These are phyloP conservation scores for Leptopilina myrica DNA, from an alignment of 2,888 invertebrate species.

Conservation along the genomic window DNA sequence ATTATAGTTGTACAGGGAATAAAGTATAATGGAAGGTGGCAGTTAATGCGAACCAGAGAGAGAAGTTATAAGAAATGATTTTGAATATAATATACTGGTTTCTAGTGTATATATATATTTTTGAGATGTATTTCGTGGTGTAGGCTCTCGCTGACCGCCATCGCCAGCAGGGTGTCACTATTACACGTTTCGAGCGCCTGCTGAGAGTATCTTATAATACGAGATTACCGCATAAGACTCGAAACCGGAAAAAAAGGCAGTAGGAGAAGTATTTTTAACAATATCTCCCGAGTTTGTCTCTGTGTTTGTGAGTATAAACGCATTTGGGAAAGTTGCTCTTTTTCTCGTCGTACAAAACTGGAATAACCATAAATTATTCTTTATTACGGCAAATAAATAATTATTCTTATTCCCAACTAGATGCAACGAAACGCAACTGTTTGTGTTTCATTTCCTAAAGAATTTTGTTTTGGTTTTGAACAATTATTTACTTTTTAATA, in stretches of 20 bases:
- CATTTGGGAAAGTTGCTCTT: conserved; percentile 28
- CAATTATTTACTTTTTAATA: too few species aligned
- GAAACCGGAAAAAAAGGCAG: not conserved
- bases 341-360: not conserved
- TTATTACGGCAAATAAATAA: not conserved
- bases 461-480: too few species aligned
- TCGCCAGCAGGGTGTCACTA: conserved; percentile 38
- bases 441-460: too few species aligned
- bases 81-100: conserved; percentile 19
- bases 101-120: not conserved
- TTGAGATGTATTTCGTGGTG: conserved; percentile 12
- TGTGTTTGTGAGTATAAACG: not conserved
- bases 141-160: conserved; percentile 21
- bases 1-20: not conserved
- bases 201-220: conserved; percentile 37
- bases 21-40: conserved; percentile 1
- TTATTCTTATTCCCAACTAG: too few species aligned
- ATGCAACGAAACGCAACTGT: too few species aligned
- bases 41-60: conserved; percentile 3
- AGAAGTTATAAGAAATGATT: conserved; percentile 24
- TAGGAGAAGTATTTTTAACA: conserved; percentile 15
- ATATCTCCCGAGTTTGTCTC: not conserved
- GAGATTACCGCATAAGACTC: conserved; percentile 32
- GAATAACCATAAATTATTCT: conserved; percentile 21
- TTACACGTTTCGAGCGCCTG: conserved; percentile 28